These are phyloP conservation scores for Monodelphis domestica DNA, from an alignment of 2,797 vertebrate species.

Conservation along the genomic window DNA sequence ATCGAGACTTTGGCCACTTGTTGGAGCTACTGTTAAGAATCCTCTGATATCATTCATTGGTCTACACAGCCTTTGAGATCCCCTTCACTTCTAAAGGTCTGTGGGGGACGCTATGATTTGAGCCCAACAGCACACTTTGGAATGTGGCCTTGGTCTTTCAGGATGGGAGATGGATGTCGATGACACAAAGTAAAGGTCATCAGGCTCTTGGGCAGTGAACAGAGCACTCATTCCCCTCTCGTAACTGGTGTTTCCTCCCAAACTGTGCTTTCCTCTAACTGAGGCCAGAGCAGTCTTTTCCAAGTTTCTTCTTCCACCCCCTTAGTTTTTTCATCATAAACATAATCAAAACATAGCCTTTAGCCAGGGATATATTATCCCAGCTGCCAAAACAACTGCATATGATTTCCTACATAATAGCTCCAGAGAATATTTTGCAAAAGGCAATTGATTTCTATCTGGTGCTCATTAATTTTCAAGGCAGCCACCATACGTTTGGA, in stretches of 20 bases:
- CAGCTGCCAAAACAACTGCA: constrained; percentile 52
- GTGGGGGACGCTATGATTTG: neutral
- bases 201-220: neutral
- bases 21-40: neutral
- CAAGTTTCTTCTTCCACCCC: constrained; percentile 37
- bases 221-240: neutral
- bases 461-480: constrained; percentile 82
- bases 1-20: neutral
- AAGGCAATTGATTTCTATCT: constrained; percentile 79
- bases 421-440: constrained; percentile 67
- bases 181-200: neutral
- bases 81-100: neutral
- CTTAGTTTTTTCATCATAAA: constrained; percentile 47
- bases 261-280: neutral
- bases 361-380: constrained; percentile 23
- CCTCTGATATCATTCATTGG: neutral
- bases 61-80: neutral
- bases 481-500: constrained; percentile 68
- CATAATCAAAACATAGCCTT: constrained; percentile 62
- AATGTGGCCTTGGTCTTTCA: neutral
- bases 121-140: neutral
- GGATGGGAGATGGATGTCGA: neutral
- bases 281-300: constrained; percentile 33
- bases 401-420: constrained; percentile 36
- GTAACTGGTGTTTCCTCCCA: neutral